These are phyloP conservation scores for Eriosoma lanigerum DNA, from an alignment of 1,140 invertebrate species.

Conservation along the genomic window DNA sequence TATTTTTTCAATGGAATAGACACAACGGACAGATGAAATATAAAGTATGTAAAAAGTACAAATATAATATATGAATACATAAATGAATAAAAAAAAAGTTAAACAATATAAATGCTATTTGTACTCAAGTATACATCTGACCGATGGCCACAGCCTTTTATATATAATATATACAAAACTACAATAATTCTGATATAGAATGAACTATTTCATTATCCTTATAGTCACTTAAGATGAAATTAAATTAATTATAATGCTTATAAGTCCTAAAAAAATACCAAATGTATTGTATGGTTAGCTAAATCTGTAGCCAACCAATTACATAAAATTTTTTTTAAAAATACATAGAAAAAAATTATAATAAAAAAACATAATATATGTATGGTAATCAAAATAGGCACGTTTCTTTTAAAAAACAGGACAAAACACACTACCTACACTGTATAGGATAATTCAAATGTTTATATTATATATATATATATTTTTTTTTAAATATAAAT, in stretches of 20 bases:
- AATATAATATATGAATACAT: slow-evolving; percentile 25
- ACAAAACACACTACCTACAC: slow-evolving; percentile 14
- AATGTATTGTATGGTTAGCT: slow-evolving; percentile 1
- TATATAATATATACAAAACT: slow-evolving; percentile 37
- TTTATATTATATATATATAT: not conserved
- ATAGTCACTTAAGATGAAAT: not conserved
- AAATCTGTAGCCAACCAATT: slow-evolving; percentile 19
- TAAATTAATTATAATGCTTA: slow-evolving; percentile 24
- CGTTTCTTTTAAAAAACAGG: slow-evolving; percentile 41
- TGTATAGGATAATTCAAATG: slow-evolving; percentile 9
- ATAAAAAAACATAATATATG: slow-evolving; percentile 38
- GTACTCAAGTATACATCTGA: slow-evolving; percentile 45
- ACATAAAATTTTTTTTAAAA: not conserved
- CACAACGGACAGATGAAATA: slow-evolving; percentile 45
- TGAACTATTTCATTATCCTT: slow-evolving; percentile 14
- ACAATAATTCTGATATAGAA: slow-evolving; percentile 3
- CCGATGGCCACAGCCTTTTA: slow-evolving; percentile 17
- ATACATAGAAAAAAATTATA: slow-evolving; percentile 16
- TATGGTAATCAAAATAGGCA: slow-evolving; percentile 40
- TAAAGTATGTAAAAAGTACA: slow-evolving; percentile 36
- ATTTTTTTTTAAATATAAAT: not conserved
- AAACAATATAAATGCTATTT: slow-evolving; percentile 47
- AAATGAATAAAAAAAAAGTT: slow-evolving; percentile 34
- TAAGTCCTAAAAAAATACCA: not conserved
- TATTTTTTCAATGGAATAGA: slow-evolving; percentile 42